Evolutionary conservation across 2,113 vertebrate genomes (phyloP), one percentile per base, ranked within the genome.

Genomic region (Thinocorus orbignyianus): DNA sequence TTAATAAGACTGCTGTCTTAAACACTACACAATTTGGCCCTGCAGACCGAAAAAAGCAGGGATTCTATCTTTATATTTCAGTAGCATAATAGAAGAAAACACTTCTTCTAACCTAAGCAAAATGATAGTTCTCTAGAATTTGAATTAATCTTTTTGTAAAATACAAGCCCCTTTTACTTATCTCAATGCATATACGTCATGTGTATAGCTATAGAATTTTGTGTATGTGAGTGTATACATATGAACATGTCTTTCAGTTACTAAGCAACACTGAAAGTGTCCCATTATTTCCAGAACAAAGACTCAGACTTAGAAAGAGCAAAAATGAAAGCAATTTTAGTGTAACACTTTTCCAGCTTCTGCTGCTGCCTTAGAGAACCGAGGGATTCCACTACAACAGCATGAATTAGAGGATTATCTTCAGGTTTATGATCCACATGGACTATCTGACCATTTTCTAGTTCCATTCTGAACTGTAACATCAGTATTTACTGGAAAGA

Each of bases 211-310:
- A n/a, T 26, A n/a, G 1, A 6, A 49, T 42, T 92, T 72, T 86
- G 6, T 37, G 14, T 35, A 13, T 35, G 2, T 39, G 17, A 42
- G 2, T 37, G 3, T 61, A 66, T 18, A 41, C 1, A 1, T 52
- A 57, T 30, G 2, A 42, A 2, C 22, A 12, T 69, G 13, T 52
- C 15, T 41, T 90, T 92, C 11, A 23, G 6, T 71, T 88, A 28
- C 35, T 62, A 81, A 66, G 51, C 41, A 61, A 17, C 6, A 60
- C 10, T 81, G 22, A 74, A 81, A 44, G 66, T 52, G 22, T 70
- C 23, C 4, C 7, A 18, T 71, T 88, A 54, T 62, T 87, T 94
- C 14, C 25, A 71, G 54, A 89, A 52, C 5, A 48, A 83, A 48
- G 16, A 31, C 3, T 30, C 2, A 22, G 3, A 39, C 44, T 44